phyloP scores from a whole-genome alignment of 2,113 vertebrate genomes.

The Hippocampus barbouri region DNA sequence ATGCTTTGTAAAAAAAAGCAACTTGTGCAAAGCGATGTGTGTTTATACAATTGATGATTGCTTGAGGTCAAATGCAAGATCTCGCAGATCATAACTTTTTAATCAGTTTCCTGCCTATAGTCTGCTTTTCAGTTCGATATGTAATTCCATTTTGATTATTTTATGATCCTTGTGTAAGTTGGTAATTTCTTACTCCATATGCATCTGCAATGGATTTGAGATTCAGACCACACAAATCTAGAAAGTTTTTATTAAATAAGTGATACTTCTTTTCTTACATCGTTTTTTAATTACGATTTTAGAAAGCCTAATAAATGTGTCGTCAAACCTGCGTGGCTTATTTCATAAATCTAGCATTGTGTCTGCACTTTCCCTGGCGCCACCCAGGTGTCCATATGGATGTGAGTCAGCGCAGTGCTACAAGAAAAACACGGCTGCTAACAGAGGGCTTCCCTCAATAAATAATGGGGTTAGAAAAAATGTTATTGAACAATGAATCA shows the following conservation, averaged over 20 bases:
- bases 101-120: not conserved
- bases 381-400: constrained; percentile 29
- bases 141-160: not conserved
- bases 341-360: not conserved
- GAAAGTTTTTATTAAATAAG: not conserved
- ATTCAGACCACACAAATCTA: not conserved
- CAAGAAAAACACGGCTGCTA: constrained; percentile 13
- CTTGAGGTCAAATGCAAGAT: not conserved
- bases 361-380: constrained; percentile 10
- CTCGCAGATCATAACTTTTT: not conserved
- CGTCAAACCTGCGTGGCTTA: not conserved
- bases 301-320: not conserved
- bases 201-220: not conserved
- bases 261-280: not conserved
- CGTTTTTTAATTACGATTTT: not conserved
- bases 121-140: not conserved
- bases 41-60: not conserved
- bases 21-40: not conserved
- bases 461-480: constrained; percentile 40
- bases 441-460: constrained; percentile 19
- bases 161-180: not conserved
- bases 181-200: too few relatives aligned
- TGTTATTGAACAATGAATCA: constrained; percentile 37
- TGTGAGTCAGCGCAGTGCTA: constrained; percentile 14
- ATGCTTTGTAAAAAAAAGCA: not conserved